Evolutionary conservation across 2,113 vertebrate genomes (phyloP).

Genomic region (Ptychochromis oligacanthus): DNA sequence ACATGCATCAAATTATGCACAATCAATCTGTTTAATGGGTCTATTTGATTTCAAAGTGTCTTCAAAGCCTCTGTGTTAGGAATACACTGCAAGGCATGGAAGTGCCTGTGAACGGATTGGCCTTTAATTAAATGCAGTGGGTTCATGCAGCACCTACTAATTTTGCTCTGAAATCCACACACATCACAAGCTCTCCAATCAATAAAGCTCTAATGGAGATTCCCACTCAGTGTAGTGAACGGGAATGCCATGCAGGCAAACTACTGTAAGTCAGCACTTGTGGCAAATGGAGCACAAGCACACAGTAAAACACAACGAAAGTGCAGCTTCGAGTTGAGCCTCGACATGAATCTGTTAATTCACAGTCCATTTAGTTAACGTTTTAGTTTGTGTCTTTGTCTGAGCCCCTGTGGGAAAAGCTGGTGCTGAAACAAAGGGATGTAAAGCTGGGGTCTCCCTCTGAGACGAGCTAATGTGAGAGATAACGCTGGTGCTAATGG

Average conservation of each 20-base stretch:
- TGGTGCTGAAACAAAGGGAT: neutral
- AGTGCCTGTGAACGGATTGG: neutral
- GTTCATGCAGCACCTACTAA: constrained; percentile 48
- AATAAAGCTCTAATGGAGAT: constrained; percentile 46
- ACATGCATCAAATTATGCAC: neutral
- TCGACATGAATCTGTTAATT: constrained; percentile 5
- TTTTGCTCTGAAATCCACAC: constrained; percentile 58
- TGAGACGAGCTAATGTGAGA: neutral
- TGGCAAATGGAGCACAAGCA: constrained; percentile 44
- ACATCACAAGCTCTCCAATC: constrained; percentile 48
- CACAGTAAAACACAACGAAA: constrained; percentile 10
- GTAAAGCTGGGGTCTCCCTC: neutral
- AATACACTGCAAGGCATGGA: neutral
- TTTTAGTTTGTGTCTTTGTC: neutral
- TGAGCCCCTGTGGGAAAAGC: neutral
- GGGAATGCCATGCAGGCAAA: constrained; percentile 42
- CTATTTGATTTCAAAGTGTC: neutral
- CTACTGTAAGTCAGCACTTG: constrained; percentile 48
- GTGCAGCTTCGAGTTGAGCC: neutral
- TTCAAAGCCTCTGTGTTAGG: neutral
- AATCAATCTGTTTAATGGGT: neutral
- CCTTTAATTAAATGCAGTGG: constrained; percentile 42
- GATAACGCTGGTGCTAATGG: constrained; percentile 4
- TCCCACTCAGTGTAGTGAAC: constrained; percentile 4
- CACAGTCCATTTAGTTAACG: constrained; percentile 10